Evolutionary conservation across 53 echinoderm and acorn worm species (phyloP), one percentile per base, ranked within the genome.

Genomic region (Astropecten irregularis): DNA sequence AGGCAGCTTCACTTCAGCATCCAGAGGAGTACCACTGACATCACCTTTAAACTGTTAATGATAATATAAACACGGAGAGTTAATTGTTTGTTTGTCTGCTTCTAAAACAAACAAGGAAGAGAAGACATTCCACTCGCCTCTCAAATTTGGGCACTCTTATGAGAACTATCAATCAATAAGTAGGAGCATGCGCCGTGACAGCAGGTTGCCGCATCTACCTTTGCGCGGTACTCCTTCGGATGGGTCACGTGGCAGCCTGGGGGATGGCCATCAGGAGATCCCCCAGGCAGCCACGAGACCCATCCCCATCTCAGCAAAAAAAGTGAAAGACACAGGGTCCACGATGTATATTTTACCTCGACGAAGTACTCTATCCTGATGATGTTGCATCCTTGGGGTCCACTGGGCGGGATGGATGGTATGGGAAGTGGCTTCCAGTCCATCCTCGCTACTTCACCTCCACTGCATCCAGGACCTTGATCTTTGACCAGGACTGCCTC

Each of bases 381-480:
- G 51, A 66, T 30, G 9, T 37, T 39, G 47, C 66, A 68, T 22
- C 56, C 83, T 18, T 47, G 28, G 9, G 65, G 67, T 2, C 83
- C 83, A 19, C 48, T 47, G 3, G 83, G 66, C 0, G 83, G 83
- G 10, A 66, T 66, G 26, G 83, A 9, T 19, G 83, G 83, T 28
- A 83, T 19, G 18, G 49, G 27, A 26, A 83, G 68, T 4, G 66
- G 67, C 32, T 50, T 39, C 49, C 66, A 19, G 21, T 19, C 20
- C 66, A 65, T 66, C n/a, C 19, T 18, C 14, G 48, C 66, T 34
- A 32, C 32, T 4, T 2, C 23, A 29, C 36, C 32, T 18, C 27
- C 30, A 11, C 21, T 49, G 32, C 67, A 67, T 11, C 83, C 83
- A 4, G 66, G 47, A 22, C 83, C 38, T 14, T 68, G 25, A 1